Evolutionary conservation across 64 coral and sea anemone genomes (phyloP).

Genomic region (Stichodactyla helianthus): DNA sequence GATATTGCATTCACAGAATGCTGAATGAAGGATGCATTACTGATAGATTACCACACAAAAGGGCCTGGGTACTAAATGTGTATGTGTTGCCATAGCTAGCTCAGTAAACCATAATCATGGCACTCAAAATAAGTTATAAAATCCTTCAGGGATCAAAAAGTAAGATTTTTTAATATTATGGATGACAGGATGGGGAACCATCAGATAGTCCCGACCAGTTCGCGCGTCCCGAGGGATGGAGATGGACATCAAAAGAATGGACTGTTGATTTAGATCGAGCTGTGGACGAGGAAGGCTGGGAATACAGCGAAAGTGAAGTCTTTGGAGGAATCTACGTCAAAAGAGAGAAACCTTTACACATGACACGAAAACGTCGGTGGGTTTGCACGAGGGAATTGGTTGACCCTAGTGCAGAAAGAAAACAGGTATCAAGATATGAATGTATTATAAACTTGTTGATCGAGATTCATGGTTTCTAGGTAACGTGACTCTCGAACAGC

Average conservation of each 20-base stretch:
- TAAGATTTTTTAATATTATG: neutral
- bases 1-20: too few species aligned
- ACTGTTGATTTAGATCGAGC: constrained; percentile 60
- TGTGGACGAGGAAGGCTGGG: constrained; percentile 82
- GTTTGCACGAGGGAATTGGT: constrained; percentile 59
- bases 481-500: too few species aligned
- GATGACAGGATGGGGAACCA: constrained; percentile 44
- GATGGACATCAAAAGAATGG: constrained; percentile 66
- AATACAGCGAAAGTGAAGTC: constrained; percentile 52
- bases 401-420: constrained; percentile 44
- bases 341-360: constrained; percentile 52
- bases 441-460: too few species aligned
- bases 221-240: constrained; percentile 51
- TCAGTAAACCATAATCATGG: too few species aligned
- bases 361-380: constrained; percentile 64
- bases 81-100: too few species aligned
- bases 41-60: too few species aligned
- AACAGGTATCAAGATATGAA: too few species aligned
- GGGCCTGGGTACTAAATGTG: neutral
- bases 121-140: too few species aligned
- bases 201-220: constrained; percentile 15
- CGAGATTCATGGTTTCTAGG: too few species aligned
- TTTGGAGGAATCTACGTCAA: constrained; percentile 56
- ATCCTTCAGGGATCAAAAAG: neutral
- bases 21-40: too few species aligned